Base-by-base conservation (phyloP, 2,113 vertebrate genomes). In the Fulica atra region DNA sequence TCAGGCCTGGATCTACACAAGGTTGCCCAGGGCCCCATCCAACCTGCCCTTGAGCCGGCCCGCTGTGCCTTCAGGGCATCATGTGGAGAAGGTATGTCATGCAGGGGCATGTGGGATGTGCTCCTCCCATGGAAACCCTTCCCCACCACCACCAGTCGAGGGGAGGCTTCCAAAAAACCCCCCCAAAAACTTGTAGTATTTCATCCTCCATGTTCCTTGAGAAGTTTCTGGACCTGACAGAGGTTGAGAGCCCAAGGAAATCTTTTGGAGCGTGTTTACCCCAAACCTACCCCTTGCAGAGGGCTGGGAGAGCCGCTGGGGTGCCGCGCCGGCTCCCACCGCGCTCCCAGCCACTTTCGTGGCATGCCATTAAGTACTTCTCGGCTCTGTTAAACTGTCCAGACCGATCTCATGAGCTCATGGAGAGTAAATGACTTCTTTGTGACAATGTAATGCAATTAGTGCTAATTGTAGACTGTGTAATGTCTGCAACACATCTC, bases 391-490 rank as follows among this genome's bases (percentile, higher is more conserved):
- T 92, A 86, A 94, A 90, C 85, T 97, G 93, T 91, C 94, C 94
- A 92, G 94, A 92, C 78, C 91, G 12, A 94, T 94, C 91, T 93
- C 86, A 56, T 51, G 88, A 96, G 93, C 87, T 95, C 79, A n/a
- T n/a, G 81, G 89, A 94, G 92, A 90, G 94, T 74, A 95, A 97
- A 97, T 96, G 80, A 94, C 95, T 96, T 95, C 84, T 95, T 88
- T 97, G 95, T 96, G 95, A 96, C 94, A 95, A 95, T 95, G 85
- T 96, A 96, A 97, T 95, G 90, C 94, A 96, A 89, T 97, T 97
- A 97, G 93, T 4, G 24, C 80, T 97, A 94, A 95, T 96, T 92
- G 92, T 89, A 78, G 95, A 92, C 92, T 65, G 72, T 93, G 83
- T 92, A 93, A 95, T 91, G 85, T 91, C 92, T 97, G 93, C 92